Conservation (phyloP, 1,140 invertebrate genomes). For the Bombus terrestris region DNA sequence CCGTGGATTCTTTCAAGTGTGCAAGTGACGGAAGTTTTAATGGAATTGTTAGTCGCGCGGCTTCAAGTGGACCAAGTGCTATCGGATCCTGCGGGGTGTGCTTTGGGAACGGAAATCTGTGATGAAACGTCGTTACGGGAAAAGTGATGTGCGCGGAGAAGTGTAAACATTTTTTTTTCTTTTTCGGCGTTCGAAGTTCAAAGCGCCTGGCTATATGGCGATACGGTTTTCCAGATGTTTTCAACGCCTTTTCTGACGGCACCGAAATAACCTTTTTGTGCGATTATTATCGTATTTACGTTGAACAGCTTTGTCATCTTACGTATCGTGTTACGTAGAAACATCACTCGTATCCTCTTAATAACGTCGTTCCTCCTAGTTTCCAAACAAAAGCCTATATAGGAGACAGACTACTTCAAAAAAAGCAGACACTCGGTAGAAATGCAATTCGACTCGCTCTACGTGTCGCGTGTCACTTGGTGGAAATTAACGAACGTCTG, state of each 20-base stretch:
- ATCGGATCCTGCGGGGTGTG: background rate
- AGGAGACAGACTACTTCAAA: too few relatives aligned
- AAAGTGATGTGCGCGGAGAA: background rate
- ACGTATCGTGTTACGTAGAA: background rate
- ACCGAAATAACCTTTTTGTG: background rate
- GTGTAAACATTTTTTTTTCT: background rate
- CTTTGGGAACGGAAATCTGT: background rate
- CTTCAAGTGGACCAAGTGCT: background rate
- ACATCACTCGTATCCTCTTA: background rate
- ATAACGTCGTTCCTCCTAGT: background rate
- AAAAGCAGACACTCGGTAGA: background rate
- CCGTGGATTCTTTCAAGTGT: background rate
- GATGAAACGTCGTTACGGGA: background rate
- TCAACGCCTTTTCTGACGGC: background rate
- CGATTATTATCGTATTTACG: background rate
- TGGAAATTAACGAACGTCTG: background rate
- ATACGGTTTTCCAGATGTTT: too few relatives aligned
- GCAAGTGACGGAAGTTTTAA: background rate
- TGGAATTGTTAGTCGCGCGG: background rate
- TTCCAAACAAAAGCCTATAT: background rate
- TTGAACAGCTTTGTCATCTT: background rate
- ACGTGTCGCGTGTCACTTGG: background rate
- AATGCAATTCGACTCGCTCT: background rate
- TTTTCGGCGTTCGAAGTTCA: too few relatives aligned
- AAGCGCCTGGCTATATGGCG: background rate